A percentile compares a stretch with the other conserved stretches of the same genome.
Conservation (phyloP, 2,888 invertebrate species). For the Pseudococcus jackbeardsleyi region DNA sequence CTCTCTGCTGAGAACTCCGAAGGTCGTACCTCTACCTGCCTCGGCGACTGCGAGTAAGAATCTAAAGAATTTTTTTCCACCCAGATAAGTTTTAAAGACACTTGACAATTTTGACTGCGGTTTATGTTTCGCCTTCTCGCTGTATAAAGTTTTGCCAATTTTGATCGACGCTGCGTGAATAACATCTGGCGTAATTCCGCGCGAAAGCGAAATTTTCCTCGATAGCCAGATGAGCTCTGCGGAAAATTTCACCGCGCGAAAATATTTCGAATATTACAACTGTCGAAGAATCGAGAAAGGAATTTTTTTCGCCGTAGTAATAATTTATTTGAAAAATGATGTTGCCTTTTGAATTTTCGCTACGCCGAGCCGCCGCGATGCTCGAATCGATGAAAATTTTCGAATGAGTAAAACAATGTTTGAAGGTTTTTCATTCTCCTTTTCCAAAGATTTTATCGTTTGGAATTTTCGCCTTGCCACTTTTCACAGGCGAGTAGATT, state of each 20-base stretch:
- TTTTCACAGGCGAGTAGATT: neutral
- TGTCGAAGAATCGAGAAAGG: neutral
- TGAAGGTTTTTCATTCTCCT: neutral
- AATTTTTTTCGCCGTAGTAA: neutral
- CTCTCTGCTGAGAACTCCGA: neutral
- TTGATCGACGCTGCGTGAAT: constrained; percentile 32
- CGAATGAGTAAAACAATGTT: neutral
- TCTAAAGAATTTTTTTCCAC: neutral
- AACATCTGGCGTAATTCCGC: neutral
- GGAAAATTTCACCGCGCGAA: neutral
- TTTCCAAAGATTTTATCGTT: neutral
- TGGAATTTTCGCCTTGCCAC: neutral
- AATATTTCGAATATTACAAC: constrained; percentile 18
- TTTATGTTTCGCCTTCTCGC: neutral
- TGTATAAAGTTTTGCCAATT: neutral
- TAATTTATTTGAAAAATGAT: constrained; percentile 11
- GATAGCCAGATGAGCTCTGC: neutral
- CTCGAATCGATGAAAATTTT: neutral
- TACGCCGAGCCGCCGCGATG: too few relatives aligned
- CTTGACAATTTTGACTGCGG: neutral
- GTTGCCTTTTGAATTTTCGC: neutral
- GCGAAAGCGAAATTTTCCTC: neutral
- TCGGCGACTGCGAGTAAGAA: too few relatives aligned
- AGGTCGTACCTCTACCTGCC: neutral
- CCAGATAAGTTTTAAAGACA: neutral